Percentiles rank a stretch among this genome's conserved stretches.
These are phyloP conservation scores for Leptinotarsa juncta DNA, from an alignment of 2,888 invertebrate genomes.

Conservation along the genomic window DNA sequence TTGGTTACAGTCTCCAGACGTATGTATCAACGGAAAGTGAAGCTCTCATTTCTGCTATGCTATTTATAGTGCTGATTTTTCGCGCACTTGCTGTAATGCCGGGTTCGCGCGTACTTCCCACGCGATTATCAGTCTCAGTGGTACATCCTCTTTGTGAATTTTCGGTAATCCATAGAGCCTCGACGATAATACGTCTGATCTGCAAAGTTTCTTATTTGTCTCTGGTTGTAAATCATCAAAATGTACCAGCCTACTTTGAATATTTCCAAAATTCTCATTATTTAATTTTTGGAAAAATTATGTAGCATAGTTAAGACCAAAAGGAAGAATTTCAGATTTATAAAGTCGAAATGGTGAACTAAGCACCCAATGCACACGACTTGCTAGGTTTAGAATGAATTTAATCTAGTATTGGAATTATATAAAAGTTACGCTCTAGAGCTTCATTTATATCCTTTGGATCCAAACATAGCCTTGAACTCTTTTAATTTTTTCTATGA, in stretches of 20 bases:
- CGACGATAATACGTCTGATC: slow-evolving; percentile 19
- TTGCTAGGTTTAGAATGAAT: slow-evolving; percentile 24
- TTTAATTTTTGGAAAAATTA: slow-evolving; percentile 29
- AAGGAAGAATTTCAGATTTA: slow-evolving; percentile 35
- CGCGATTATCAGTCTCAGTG: no score
- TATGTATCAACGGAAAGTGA: no score
- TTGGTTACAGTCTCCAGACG: no score
- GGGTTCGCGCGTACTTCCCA: no score
- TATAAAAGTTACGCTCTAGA: background rate
- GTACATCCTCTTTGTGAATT: no score
- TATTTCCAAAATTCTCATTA: slow-evolving; percentile 22
- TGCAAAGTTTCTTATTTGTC: slow-evolving; percentile 30
- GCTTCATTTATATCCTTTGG: slow-evolving; percentile 8
- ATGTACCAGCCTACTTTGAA: slow-evolving; percentile 4
- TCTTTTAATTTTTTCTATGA: slow-evolving; percentile 3
- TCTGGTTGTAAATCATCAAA: background rate
- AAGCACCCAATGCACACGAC: slow-evolving; percentile 34
- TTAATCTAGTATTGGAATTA: slow-evolving; percentile 30
- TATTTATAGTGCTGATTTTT: no score
- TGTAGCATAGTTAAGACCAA: slow-evolving; percentile 35
- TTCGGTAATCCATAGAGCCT: no score
- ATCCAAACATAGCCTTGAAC: background rate
- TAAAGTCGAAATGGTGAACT: slow-evolving; percentile 33
- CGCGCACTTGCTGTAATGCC: no score
- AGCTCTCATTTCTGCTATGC: no score